These are phyloP conservation scores for Grus americana DNA, from an alignment of 2,113 vertebrate genomes.

Conservation along the genomic window DNA sequence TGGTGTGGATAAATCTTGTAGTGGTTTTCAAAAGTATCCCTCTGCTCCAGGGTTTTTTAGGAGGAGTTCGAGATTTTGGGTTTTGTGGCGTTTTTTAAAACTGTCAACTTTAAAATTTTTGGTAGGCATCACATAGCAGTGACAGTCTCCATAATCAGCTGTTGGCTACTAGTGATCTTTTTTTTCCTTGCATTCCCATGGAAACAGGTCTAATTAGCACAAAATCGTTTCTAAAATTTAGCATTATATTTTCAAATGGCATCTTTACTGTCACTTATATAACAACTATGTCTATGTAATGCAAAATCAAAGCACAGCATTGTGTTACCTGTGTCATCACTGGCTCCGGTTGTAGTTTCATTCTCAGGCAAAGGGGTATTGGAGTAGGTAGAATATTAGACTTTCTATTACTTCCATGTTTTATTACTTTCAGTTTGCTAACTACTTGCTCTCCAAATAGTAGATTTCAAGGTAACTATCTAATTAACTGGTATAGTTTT, in stretches of 20 bases:
- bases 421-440: not conserved
- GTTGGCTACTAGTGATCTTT: not conserved
- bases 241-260: conserved; percentile 8
- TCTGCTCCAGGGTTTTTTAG: not conserved
- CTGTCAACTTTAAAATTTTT: not conserved
- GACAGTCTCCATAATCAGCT: conserved; percentile 1
- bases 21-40: not conserved
- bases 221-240: not conserved
- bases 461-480: not conserved
- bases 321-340: not conserved
- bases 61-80: not conserved
- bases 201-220: conserved; percentile 34
- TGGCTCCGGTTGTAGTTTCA: not conserved
- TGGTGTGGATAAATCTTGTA: not conserved
- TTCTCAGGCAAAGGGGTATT: not conserved
- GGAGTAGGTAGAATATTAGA: not conserved
- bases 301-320: not conserved
- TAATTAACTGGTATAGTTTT: not conserved
- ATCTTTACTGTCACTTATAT: not conserved
- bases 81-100: not conserved
- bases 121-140: not conserved
- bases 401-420: not conserved
- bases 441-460: conserved; percentile 13
- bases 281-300: not conserved
- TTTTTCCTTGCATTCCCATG: conserved; percentile 29